Conservation (phyloP, 2,888 invertebrate species). For the Tolmerus cingulatus region DNA sequence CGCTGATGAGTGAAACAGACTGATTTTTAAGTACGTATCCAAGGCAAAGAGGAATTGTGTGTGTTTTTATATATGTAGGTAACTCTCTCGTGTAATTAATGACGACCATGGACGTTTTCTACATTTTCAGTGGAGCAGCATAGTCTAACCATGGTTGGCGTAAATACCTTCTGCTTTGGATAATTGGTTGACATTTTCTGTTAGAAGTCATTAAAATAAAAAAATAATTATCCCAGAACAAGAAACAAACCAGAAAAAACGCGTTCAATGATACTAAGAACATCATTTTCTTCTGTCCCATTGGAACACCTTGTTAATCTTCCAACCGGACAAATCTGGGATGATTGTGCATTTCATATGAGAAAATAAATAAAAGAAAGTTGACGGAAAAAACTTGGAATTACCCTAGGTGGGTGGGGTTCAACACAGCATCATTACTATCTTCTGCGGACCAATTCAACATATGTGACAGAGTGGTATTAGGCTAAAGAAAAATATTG, state of each 20-base stretch:
- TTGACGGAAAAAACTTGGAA: not conserved
- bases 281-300: not conserved
- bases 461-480: not conserved
- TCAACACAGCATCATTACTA: not conserved
- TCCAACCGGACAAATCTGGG: not conserved
- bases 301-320: not conserved
- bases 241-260: not conserved
- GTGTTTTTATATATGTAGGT: not conserved
- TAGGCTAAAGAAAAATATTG: not conserved
- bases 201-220: not conserved
- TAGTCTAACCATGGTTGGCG: not conserved
- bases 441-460: not conserved
- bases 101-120: not conserved
- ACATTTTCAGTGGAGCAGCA: not conserved
- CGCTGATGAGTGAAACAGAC: not conserved
- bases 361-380: not conserved
- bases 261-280: not conserved
- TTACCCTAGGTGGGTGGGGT: not conserved
- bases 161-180: not conserved
- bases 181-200: not conserved
- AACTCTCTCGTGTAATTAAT: not conserved
- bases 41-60: not conserved
- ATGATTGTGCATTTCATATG: not conserved
- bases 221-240: not conserved
- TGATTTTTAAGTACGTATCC: not conserved